Base-by-base conservation (phyloP, 1,140 invertebrate species). In the Drosophila kepulauana region DNA sequence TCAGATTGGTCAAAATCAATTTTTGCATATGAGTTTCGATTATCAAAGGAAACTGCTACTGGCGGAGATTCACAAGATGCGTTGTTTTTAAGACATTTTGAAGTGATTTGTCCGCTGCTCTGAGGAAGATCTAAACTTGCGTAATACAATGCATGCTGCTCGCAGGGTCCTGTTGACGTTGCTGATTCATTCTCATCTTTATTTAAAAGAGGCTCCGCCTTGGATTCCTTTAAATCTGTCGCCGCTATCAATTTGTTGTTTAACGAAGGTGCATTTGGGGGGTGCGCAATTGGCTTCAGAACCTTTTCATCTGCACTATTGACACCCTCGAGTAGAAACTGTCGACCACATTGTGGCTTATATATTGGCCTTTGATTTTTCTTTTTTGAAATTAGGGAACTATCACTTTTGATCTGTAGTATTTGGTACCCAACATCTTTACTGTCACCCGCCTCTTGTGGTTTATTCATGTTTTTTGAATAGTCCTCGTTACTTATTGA, bases 1-100 rank as follows among this genome's bases (percentile, higher is more conserved):
- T 94, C 94, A 69, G 94, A 94, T 92, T 95, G 95, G 7, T 94
- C 94, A 88, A 96, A 96, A 92, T 96, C 95, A 65, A 96, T 96
- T 92, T 95, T 94, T n/a, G 95, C 95, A 91, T 96, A 96, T 93
- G 78, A 95, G 95, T 48, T 93, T 89, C 59, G 93, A 92, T 75
- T 93, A 92, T 69, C 85, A 77, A 16, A 93, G 86, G 35, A 92
- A 91, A 68, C n/a, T 93, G 92, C 64, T 92, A 93, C 41, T 43
- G 81, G 71, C 45, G 82, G 78, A 64, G 85, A 89, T 74, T 89
- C 85, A 58, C 78, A 80, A 5, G 81, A 73, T 11, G 68, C 71
- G 56, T 68, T 71, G 58, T 68, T 68, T 7, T 85, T 89, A 16
- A 91, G 8, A 91, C 91, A 45, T 90, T 92, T 69, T 78, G 79